These are phyloP conservation scores for Neodiprion pinetum DNA, from an alignment of 1,140 invertebrate genomes.

Conservation along the genomic window DNA sequence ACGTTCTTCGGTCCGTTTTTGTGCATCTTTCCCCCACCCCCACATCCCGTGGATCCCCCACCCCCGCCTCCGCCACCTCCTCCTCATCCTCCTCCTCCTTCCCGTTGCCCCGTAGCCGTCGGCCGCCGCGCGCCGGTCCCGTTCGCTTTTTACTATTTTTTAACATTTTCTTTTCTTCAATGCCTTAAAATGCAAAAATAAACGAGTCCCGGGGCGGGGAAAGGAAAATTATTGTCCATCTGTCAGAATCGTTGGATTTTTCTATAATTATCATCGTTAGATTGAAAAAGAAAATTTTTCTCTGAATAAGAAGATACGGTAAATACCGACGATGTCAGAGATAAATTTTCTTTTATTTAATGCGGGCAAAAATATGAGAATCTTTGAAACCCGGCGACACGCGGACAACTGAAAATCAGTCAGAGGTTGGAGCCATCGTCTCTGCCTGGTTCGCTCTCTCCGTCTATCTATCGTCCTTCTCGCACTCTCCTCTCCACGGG, in stretches of 20 bases:
- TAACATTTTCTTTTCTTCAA: slow-evolving; percentile 60
- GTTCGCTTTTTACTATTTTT: slow-evolving; percentile 55
- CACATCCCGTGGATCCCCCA: neutral
- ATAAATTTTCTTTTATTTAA: slow-evolving; percentile 41
- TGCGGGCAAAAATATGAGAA: slow-evolving; percentile 35
- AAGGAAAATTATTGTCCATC: slow-evolving; percentile 45
- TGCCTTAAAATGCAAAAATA: slow-evolving; percentile 61
- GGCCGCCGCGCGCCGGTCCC: slow-evolving; percentile 51
- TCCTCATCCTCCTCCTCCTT: slow-evolving; percentile 33
- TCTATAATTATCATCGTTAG: slow-evolving; percentile 27
- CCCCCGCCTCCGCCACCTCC: neutral
- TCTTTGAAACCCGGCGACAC: slow-evolving; percentile 14
- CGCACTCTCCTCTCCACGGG: slow-evolving; percentile 22
- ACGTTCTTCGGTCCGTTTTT: slow-evolving; percentile 53
- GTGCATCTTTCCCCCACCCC: slow-evolving; percentile 42
- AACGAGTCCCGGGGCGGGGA: slow-evolving; percentile 48
- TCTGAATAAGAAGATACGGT: slow-evolving; percentile 32
- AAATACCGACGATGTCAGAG: slow-evolving; percentile 36
- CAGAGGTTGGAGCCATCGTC: slow-evolving; percentile 52
- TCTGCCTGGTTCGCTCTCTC: slow-evolving; percentile 41
- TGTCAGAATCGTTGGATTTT: slow-evolving; percentile 34
- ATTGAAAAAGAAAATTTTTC: slow-evolving; percentile 48
- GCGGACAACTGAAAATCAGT: slow-evolving; percentile 46
- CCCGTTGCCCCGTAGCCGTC: slow-evolving; percentile 16
- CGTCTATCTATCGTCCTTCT: slow-evolving; percentile 36